These are phyloP conservation scores for Lasaia peninsularis DNA, from an alignment of 1,140 invertebrate species.

Conservation along the genomic window DNA sequence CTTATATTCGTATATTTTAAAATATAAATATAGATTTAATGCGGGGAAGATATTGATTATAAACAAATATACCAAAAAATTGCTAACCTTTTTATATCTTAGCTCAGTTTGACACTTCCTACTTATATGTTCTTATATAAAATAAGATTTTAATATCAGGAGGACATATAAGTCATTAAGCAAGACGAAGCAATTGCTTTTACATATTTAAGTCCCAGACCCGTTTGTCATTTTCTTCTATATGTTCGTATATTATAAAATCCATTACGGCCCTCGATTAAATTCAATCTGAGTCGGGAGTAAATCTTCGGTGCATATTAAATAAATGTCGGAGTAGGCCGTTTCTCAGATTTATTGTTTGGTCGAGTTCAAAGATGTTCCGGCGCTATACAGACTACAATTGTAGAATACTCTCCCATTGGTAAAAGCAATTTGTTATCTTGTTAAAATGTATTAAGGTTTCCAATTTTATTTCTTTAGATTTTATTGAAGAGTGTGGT, in stretches of 20 bases:
- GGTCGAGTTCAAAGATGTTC: slow-evolving; percentile 19
- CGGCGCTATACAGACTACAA: slow-evolving; percentile 3
- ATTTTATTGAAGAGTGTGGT: no score
- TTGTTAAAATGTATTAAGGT: not conserved
- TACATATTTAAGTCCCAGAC: slow-evolving; percentile 21
- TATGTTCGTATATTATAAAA: slow-evolving; percentile 47
- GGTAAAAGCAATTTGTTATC: slow-evolving; percentile 1
- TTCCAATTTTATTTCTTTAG: slow-evolving; percentile 1
- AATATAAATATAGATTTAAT: no score
- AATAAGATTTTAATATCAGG: no score
- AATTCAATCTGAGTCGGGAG: slow-evolving; percentile 54
- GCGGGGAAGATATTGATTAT: no score
- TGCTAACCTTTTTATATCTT: no score
- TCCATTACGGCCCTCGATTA: slow-evolving; percentile 56
- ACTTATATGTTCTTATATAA: no score
- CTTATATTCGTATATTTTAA: no score
- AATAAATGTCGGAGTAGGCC: slow-evolving; percentile 51
- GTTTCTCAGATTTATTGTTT: slow-evolving; percentile 46
- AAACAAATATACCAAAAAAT: no score
- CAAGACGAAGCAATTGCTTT: slow-evolving; percentile 28
- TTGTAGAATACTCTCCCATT: slow-evolving; percentile 7
- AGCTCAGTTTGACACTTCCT: no score
- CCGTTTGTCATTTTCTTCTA: slow-evolving; percentile 36
- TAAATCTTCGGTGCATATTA: slow-evolving; percentile 67
- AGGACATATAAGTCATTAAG: slow-evolving; percentile 18